Conservation (phyloP, 2,888 invertebrate species). For the Gymnocheta viridis region DNA sequence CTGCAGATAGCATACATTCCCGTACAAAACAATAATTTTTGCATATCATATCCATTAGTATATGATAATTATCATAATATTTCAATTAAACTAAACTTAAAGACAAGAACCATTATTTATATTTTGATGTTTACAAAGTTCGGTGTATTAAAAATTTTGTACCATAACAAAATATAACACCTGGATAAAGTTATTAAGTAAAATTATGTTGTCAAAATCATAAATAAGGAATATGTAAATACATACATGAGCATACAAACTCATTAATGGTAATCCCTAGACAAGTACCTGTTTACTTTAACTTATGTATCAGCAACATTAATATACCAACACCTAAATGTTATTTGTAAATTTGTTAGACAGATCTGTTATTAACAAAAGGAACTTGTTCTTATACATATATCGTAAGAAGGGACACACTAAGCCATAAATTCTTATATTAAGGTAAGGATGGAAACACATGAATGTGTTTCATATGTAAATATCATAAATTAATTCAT, state of each 20-base stretch:
- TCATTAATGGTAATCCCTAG: background rate
- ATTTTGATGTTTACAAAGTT: background rate
- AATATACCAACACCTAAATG: background rate
- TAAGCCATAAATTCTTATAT: conserved; percentile 21
- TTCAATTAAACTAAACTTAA: background rate
- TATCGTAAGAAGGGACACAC: background rate
- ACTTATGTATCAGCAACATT: background rate
- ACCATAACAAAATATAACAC: conserved; percentile 27
- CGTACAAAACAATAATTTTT: no score
- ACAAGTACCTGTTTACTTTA: background rate
- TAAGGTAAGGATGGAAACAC: background rate
- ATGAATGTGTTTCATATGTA: conserved; percentile 26
- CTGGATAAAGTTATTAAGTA: conserved; percentile 30
- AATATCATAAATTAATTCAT: conserved; percentile 58
- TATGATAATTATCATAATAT: background rate
- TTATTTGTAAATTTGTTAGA: conserved; percentile 33
- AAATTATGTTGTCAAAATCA: conserved; percentile 7
- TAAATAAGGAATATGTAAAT: background rate
- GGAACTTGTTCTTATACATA: background rate
- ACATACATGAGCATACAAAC: background rate
- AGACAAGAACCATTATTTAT: background rate
- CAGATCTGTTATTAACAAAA: conserved; percentile 11
- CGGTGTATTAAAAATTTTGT: conserved; percentile 1
- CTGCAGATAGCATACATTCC: no score
- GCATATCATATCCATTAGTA: no score